These are phyloP conservation scores for Mastomys natalensis DNA, from an alignment of 2,113 vertebrate species.

Conservation along the genomic window DNA sequence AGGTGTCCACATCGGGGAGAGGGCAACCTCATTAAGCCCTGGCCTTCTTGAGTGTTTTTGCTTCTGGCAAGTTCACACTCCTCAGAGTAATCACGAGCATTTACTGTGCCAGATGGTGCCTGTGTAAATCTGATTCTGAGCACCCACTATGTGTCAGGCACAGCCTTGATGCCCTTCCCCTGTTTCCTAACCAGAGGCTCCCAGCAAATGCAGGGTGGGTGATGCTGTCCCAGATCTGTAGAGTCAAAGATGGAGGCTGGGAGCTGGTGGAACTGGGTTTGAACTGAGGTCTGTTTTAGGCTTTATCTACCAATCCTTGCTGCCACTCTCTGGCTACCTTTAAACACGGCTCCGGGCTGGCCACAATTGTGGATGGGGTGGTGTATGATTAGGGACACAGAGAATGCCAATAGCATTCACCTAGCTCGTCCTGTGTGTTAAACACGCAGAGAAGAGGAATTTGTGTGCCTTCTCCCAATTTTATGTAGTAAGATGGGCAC, in stretches of 20 bases:
- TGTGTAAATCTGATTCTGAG: accelerated
- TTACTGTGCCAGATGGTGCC: background rate
- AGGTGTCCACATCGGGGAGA: background rate
- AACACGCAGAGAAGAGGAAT: accelerated
- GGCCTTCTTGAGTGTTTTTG: background rate
- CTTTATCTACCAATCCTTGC: background rate
- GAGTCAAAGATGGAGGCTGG: background rate
- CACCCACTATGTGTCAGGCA: background rate
- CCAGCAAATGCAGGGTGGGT: background rate
- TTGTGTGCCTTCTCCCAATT: background rate
- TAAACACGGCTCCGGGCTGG: background rate
- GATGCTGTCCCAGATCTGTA: background rate
- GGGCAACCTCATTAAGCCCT: background rate
- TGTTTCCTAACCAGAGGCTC: background rate
- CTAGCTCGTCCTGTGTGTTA: background rate
- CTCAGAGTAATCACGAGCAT: background rate
- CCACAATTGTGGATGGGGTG: accelerated
- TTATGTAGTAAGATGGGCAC: too few relatives aligned
- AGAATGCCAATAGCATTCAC: accelerated
- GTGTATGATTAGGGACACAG: accelerated
- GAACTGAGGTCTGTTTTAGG: background rate
- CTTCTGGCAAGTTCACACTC: background rate
- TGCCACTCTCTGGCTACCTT: background rate
- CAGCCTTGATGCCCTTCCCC: background rate
- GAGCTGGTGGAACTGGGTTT: background rate